A percentile compares a stretch with the other conserved stretches of the same genome.
Evolutionary conservation across 2,113 vertebrate genomes (phyloP).

Genomic region (Platysteira castanea): DNA sequence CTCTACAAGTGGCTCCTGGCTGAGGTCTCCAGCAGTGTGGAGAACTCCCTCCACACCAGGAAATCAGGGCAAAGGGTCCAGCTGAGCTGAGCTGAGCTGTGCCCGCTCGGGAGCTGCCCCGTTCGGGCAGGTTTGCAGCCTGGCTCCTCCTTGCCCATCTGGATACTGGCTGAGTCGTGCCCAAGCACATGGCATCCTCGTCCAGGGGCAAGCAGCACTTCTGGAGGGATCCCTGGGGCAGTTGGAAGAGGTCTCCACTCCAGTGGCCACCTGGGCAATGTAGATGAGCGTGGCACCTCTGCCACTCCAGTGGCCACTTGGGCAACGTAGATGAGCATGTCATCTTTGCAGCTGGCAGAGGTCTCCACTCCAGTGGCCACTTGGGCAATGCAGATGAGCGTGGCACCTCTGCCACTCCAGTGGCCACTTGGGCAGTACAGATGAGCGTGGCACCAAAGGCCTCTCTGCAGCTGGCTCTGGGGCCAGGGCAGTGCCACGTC

Average conservation of each 20-base stretch:
- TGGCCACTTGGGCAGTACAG: rapidly evolving
- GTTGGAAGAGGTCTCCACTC: neutral
- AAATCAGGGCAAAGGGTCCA: neutral
- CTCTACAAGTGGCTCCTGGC: neutral
- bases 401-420: neutral
- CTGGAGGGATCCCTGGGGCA: neutral
- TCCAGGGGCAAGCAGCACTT: neutral
- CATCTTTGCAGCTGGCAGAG: neutral
- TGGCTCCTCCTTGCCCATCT: neutral
- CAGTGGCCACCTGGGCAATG: neutral
- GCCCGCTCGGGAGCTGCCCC: neutral
- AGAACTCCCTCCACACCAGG: neutral
- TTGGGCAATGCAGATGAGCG: neutral
- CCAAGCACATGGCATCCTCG: neutral
- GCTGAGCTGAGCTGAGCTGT: neutral
- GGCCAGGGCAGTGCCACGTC: neutral
- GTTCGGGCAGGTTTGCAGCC: neutral
- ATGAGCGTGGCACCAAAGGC: neutral
- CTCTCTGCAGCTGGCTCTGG: too few relatives aligned
- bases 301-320: neutral
- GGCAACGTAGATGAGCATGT: neutral
- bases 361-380: neutral
- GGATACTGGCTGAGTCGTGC: neutral
- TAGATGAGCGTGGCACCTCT: neutral
- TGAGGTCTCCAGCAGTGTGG: neutral